These are phyloP conservation scores for Lepus townsendii DNA, from an alignment of 2,797 vertebrate genomes.

Conservation along the genomic window DNA sequence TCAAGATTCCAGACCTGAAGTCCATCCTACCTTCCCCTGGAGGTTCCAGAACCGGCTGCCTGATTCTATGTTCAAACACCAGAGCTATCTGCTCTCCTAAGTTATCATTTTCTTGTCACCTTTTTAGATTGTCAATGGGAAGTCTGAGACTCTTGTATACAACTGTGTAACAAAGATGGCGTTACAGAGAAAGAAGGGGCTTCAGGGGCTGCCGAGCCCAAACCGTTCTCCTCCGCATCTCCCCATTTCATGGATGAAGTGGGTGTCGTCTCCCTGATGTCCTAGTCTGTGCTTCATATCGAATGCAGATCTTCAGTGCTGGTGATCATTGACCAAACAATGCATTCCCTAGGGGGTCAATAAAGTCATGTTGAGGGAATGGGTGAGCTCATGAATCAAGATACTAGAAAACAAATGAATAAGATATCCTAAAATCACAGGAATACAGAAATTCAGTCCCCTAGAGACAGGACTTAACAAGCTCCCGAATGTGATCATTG, in stretches of 20 bases:
- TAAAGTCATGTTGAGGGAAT: background rate
- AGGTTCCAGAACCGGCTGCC: background rate
- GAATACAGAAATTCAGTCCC: slow-evolving; percentile 12
- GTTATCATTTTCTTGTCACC: background rate
- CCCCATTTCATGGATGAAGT: background rate
- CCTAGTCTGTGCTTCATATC: background rate
- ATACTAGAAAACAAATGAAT: background rate
- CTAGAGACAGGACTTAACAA: background rate
- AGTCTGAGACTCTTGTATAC: background rate
- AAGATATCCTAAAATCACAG: slow-evolving; percentile 9
- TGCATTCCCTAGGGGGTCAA: background rate
- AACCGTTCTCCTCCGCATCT: background rate
- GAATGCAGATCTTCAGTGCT: background rate
- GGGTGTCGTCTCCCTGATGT: background rate
- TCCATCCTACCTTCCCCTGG: background rate
- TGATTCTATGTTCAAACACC: background rate
- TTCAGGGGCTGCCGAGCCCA: background rate
- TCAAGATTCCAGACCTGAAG: background rate
- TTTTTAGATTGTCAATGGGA: background rate
- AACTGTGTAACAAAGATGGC: background rate
- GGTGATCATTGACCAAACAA: background rate
- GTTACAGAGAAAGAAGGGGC: background rate
- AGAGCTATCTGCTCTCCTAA: background rate
- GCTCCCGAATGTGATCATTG: background rate
- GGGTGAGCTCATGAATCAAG: background rate